Base-by-base conservation (phyloP, 92 coral and sea anemone genomes). In the Pocillopora grandis region DNA sequence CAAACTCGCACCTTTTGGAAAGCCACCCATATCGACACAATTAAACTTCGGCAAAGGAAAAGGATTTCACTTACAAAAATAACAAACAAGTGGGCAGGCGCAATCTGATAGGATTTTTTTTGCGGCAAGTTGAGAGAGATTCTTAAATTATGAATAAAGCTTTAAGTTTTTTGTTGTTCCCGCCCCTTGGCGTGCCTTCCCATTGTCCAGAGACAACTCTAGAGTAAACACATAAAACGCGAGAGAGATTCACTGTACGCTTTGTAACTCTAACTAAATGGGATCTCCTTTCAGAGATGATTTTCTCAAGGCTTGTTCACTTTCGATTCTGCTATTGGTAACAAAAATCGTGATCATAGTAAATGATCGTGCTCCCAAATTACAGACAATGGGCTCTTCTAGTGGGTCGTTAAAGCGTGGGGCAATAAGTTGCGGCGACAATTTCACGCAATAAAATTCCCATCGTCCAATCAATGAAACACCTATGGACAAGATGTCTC, bases 401-500 rank as follows among this genome's bases (percentile, higher is more conserved):
- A 71, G 70, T 81, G 77, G 58, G 85, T 71, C 85, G 78, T 81
- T 81, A 81, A 70, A 70, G 64, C 60, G 85, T 75, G 56, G 52
- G 62, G 71, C 75, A 75, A 81, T 81, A 81, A 81, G 77, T 81
- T 81, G 85, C 85, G 85, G 85, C 85, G 85, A 71, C 85, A 58
- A 59, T 57, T 71, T 59, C 74, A 42, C 69, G 85, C 85, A 81
- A 71, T 69, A 81, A 71, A 81, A 71, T 23, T 68, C 65, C 69
- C 66, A 55, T 35, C 84, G 76, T 80, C 85, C 64, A 70, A 80
- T 80, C 85, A 69, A 80, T 67, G 59, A 18, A 35, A 37, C 68
- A 33, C 13, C 19, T 19, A 71, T 70, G 85, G 78, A 19, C 85
- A 81, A 70, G 77, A 59, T 71, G 85, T 81, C 85, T 81, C 77